Evolutionary conservation across 2,797 vertebrate species (phyloP).

Genomic region (Artibeus lituratus): DNA sequence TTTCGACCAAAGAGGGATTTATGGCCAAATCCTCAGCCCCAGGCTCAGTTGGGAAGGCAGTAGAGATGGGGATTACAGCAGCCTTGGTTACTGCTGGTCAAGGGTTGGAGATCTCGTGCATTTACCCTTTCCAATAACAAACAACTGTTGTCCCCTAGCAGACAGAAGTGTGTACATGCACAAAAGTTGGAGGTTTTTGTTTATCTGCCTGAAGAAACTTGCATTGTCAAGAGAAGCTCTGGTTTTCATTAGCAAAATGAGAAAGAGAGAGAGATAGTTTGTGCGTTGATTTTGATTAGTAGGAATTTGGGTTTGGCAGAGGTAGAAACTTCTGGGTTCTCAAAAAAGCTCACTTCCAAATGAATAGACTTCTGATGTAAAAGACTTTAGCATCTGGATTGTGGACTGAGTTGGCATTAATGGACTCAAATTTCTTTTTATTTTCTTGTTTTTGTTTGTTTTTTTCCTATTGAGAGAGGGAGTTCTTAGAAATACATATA

Average conservation of each 20-base stretch:
- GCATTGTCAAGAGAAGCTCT: not conserved
- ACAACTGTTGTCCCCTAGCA: not conserved
- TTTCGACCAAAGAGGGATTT: not conserved
- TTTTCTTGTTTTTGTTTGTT: not conserved
- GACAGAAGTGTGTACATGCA: not conserved
- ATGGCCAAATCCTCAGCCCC: not conserved
- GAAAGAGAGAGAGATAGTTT: not conserved
- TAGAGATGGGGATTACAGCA: not conserved
- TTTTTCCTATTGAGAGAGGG: not conserved
- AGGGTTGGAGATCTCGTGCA: not conserved
- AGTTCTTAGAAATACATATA: not conserved
- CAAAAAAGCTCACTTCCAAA: slow-evolving; percentile 12
- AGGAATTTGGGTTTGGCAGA: not conserved
- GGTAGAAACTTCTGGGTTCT: slow-evolving; percentile 10
- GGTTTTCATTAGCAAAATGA: slow-evolving; percentile 24
- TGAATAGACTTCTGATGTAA: not conserved
- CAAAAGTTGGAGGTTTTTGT: not conserved
- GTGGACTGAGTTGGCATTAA: not conserved
- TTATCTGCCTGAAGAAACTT: not conserved
- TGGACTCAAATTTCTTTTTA: not conserved
- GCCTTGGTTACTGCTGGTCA: not conserved
- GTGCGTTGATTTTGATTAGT: slow-evolving; percentile 34
- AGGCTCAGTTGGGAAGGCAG: not conserved
- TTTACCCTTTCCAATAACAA: not conserved
- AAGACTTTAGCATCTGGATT: not conserved